Conservation (phyloP, 2,888 invertebrate genomes). For the Eupithecia pulchellata region DNA sequence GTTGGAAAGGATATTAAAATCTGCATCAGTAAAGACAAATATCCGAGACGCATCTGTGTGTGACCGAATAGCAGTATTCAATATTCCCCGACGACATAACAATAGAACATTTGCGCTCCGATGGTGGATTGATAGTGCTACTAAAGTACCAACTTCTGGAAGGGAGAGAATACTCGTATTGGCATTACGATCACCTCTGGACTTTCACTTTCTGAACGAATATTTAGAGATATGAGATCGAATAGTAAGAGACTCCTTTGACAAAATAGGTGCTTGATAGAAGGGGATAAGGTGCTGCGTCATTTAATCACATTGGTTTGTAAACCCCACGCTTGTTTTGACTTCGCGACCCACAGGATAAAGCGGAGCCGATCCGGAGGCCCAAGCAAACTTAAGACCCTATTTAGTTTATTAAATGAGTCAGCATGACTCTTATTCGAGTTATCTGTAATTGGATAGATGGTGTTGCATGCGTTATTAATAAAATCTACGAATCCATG, state of each 20-base stretch:
- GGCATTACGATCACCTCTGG: conserved; percentile 4
- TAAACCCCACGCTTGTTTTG: not conserved
- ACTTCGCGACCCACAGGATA: not conserved
- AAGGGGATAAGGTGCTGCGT: not conserved
- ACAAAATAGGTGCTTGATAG: not conserved
- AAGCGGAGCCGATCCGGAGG: not conserved
- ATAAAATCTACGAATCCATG: not conserved
- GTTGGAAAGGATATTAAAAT: conserved; percentile 2
- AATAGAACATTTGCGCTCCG: conserved; percentile 46
- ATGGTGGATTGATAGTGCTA: conserved; percentile 45
- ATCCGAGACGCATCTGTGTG: conserved; percentile 29
- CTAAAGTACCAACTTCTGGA: conserved; percentile 43
- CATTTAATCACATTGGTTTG: not conserved
- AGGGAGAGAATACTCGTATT: conserved; percentile 19
- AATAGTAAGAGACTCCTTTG: too few relatives aligned
- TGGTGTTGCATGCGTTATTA: not conserved
- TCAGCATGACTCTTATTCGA: not conserved
- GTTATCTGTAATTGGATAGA: not conserved
- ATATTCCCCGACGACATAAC: conserved; percentile 46
- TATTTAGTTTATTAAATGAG: not conserved
- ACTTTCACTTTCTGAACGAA: not conserved
- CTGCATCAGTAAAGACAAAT: conserved; percentile 36
- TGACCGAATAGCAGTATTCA: conserved; percentile 36
- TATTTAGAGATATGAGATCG: not conserved
- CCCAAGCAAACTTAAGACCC: not conserved